phyloP scores from a whole-genome alignment of 2,113 vertebrate species.

The Notothenia rossii region DNA sequence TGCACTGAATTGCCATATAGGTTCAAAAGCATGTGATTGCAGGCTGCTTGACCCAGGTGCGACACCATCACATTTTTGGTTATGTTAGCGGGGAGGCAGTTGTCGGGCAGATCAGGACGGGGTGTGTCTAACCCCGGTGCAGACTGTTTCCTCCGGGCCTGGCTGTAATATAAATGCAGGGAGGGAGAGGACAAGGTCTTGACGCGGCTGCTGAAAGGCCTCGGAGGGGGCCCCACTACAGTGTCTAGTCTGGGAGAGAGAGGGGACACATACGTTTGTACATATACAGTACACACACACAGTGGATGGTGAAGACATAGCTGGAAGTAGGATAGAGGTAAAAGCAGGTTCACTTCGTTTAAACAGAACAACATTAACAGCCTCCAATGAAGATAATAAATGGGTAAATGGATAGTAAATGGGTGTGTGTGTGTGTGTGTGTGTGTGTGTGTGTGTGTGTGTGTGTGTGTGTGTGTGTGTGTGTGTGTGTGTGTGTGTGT shows the following conservation, averaged over 20 bases:
- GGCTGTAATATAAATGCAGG: slow-evolving; percentile 84
- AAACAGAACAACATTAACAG: background rate
- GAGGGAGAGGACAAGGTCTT: slow-evolving; percentile 85
- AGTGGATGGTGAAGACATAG: background rate
- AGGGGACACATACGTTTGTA: slow-evolving; percentile 54
- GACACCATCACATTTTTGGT: background rate
- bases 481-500: background rate
- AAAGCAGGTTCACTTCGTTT: background rate
- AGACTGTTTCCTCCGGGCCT: slow-evolving; percentile 78
- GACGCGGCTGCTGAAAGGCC: slow-evolving; percentile 74
- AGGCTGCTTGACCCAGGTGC: slow-evolving; percentile 32
- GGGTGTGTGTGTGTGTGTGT: too few species aligned
- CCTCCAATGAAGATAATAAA: too few species aligned
- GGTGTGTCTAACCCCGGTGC: slow-evolving; percentile 76
- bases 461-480: background rate
- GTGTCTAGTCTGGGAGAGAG: slow-evolving; percentile 83
- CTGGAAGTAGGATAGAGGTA: background rate
- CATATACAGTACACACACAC: slow-evolving; percentile 29
- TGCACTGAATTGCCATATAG: too few species aligned
- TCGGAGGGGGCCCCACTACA: slow-evolving; percentile 83
- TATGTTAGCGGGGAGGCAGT: slow-evolving; percentile 28
- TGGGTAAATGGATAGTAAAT: too few species aligned
- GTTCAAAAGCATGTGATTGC: too few species aligned
- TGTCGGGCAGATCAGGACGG: slow-evolving; percentile 27
- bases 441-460: too few species aligned